Evolutionary conservation across 2,797 vertebrate species (phyloP), one percentile per base, ranked within the genome.

Genomic region (Graptemys geographica): DNA sequence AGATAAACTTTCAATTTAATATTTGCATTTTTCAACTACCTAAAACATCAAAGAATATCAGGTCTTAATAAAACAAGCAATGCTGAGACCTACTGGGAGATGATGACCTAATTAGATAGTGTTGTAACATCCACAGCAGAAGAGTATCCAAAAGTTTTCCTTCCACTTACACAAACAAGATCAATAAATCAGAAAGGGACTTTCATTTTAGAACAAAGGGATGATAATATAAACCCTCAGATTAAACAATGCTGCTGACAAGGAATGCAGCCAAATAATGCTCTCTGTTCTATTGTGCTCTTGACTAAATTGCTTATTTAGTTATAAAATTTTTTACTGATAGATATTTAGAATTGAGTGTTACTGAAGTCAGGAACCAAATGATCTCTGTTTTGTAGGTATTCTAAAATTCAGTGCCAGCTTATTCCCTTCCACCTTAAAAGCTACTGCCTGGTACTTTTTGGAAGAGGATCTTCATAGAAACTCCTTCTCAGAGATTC

Each of bases 31-130:
- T 91, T 79, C 88, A 69, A 69, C 69, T 88, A 87, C 37, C 72
- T 87, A 78, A 96, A 86, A 80, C 78, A 90, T 41, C 44, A 78
- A 81, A 81, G 89, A 79, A 23, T 79, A 55, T 44, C 5, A 62
- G 33, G 33, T 90, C 90, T 95, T 91, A 93, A 85, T 79, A 83
- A 95, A 83, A 37, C 52, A 89, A 95, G 6, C 28, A 89, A 44
- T 44, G 13, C 89, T 92, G 49, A 79, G 90, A 8, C 91, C 94
- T 87, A 79, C 21, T 52, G 76, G 27, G 55, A 74, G n/a, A 25
- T 88, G 76, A 79, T 93, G 80, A 53, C 51, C 81, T 90, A 65
- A 86, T 85, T 52, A 85, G 47, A 27, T 69, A 78, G 21, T 83
- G 9, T 11, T 76, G 15, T 88, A 85, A 33, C 0, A 1, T 93